Percentiles rank a stretch among this genome's conserved stretches.
Evolutionary conservation across 2,888 invertebrate species (phyloP).

Genomic region (Nomada hirtipes): DNA sequence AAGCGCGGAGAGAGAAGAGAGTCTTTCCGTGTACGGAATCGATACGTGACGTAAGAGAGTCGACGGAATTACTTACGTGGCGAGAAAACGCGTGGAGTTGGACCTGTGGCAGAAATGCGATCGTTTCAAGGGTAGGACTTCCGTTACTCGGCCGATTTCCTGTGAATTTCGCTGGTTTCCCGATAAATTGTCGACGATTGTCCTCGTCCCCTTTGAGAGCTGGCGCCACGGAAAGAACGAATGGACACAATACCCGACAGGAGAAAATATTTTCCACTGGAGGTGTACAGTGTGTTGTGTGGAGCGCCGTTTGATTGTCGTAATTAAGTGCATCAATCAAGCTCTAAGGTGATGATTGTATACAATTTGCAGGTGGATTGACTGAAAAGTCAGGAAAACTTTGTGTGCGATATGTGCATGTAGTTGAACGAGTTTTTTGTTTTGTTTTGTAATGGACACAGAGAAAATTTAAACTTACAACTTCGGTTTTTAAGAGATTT

Average conservation of each 20-base stretch:
- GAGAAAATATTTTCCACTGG: constrained; percentile 38
- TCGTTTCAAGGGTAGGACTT: constrained; percentile 1
- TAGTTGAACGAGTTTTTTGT: neutral
- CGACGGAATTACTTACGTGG: constrained; percentile 37
- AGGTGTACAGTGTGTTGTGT: constrained; percentile 27
- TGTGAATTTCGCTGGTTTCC: constrained; percentile 12
- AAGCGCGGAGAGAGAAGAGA: constrained; percentile 4
- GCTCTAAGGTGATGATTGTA: neutral
- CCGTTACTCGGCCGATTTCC: constrained; percentile 19
- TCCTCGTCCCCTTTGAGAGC: constrained; percentile 29
- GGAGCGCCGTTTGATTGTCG: constrained; percentile 55
- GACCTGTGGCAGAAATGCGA: constrained; percentile 11
- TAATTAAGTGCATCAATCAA: constrained; percentile 62
- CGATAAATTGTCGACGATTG: constrained; percentile 46
- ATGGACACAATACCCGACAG: constrained; percentile 14
- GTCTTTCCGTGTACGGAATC: constrained; percentile 60
- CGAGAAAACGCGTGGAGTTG: neutral
- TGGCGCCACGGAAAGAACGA: constrained; percentile 15
- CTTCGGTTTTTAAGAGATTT: no score
- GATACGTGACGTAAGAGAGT: constrained; percentile 48
- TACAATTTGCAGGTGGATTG: neutral
- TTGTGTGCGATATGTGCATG: neutral
- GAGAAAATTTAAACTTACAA: no score
- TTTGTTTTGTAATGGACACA: no score
- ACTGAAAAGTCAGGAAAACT: neutral